phyloP scores from a whole-genome alignment of 2,113 vertebrate species.

The Callocephalon fimbriatum region DNA sequence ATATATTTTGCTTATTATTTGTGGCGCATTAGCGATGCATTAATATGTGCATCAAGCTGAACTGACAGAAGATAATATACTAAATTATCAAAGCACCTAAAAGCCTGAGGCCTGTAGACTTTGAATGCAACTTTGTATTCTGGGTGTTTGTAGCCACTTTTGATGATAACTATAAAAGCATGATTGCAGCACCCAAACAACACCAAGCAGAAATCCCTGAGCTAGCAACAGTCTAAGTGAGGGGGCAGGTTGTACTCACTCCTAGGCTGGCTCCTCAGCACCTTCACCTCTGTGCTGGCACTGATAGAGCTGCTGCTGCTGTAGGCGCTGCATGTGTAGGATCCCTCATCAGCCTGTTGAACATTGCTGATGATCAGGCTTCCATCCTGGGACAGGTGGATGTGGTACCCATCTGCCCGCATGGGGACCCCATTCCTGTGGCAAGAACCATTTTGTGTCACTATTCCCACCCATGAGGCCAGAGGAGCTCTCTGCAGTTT shows the following conservation, averaged over 20 bases:
- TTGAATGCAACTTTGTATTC: background rate
- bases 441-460: background rate
- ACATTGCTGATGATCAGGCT: constrained; percentile 85
- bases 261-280: constrained; percentile 70
- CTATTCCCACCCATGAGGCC: background rate
- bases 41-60: background rate
- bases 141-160: background rate
- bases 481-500: background rate
- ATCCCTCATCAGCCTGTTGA: constrained; percentile 84
- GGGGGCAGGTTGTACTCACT: constrained; percentile 39
- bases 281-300: constrained; percentile 87
- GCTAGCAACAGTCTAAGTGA: background rate
- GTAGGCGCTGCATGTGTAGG: constrained; percentile 93
- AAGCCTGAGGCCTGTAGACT: background rate
- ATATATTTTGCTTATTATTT: background rate
- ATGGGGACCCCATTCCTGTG: constrained; percentile 90
- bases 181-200: background rate
- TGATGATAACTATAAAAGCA: background rate
- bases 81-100: background rate
- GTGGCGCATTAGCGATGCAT: background rate
- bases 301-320: constrained; percentile 89
- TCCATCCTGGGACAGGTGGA: constrained; percentile 85
- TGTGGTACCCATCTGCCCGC: constrained; percentile 78
- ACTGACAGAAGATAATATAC: background rate
- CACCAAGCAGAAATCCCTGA: background rate